Evolutionary conservation across 2,888 invertebrate species (phyloP), one percentile per base, ranked within the genome.

Genomic region (Polyommatus icarus): DNA sequence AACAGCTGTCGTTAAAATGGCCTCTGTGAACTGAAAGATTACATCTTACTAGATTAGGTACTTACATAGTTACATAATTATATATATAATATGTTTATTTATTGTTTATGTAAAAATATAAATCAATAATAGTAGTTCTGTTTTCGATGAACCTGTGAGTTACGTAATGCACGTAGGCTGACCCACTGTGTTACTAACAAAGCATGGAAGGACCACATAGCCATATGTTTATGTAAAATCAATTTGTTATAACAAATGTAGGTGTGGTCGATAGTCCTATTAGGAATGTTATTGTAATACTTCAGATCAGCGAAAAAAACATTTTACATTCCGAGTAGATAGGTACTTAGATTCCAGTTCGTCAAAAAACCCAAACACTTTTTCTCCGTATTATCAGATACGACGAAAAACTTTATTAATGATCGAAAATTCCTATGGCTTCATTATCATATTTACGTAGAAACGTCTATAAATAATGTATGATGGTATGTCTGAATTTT

Each of bases 101-200:
- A 61, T 20, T 61, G 24, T 61, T 61, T 24, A 24, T 61, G 12
- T 24, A 61, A 24, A 61, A 61, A 61, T 61, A 61, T 24, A 61
- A 61, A 61, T 61, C 10, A n/a, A 40, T 20, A 54, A 46, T 6
- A n/a, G n/a, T 24, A 29, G 24, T 29, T 24, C 7, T 75, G 46
- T 50, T 75, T 75, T 54, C 50, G 75, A 54, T 75, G 46, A 46
- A 50, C 24, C 75, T 50, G 75, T 50, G 46, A 24, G 50, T 75
- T 75, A 50, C 75, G 75, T 75, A 75, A 75, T 75, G 2, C 50
- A 46, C 75, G 75, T 75, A 50, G 75, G 75, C 75, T 24, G 75
- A 67, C 50, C 50, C 50, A 50, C 75, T 50, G 75, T 50, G 75
- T 50, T 75, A 54, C 75, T 29, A 75, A 54, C 75, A 50, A 73